Base-by-base conservation (phyloP, 1,140 invertebrate species). In the Bursaphelenchus mucronatus region DNA sequence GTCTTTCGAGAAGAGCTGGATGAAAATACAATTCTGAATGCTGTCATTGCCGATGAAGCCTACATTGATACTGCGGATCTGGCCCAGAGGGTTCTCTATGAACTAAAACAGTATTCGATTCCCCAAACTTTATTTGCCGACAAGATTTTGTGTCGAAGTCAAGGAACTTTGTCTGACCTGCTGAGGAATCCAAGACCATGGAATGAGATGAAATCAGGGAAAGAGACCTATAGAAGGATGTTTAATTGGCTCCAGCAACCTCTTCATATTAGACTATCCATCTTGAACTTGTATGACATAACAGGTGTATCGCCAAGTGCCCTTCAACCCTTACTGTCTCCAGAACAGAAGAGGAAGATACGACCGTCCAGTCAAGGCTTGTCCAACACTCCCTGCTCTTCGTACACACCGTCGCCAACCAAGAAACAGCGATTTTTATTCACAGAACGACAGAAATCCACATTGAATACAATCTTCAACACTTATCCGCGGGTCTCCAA, bases 1-100 rank as follows among this genome's bases (percentile, higher is more conserved):
- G 30, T 30, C 30, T 30, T 30, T 30, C 30, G 30, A 30, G 30
- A 30, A 30, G 30, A 30, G 30, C 30, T 30, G 1, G 30, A 30
- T 30, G 30, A 30, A 30, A 30, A 30, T 30, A 30, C 30, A 30
- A 30, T 73, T 10, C 51, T 79, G 49, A 79, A 79, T 65, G 76
- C 74, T 13, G 79, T 81, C 61, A 76, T 79, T 50, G 79, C 80
- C 47, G 79, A 80, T 17, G 79, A 80, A 15, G 75, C 80, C 40
- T 80, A 79, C 64, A 82, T 81, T 49, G 80, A 81, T 51, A 81
- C 81, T 10, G 78, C 80, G 58, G 79, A 82, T 56, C 66, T 81
- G 17, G 81, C 79, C 64, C 75, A 80, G 43, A 46, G 75, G 44
- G 80, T 81, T 43, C 76, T 76, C 6, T 81, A 78, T 46, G 79